Evolutionary conservation across 2,888 invertebrate genomes (phyloP), one percentile per base, ranked within the genome.

Genomic region (Tanaodytes sp.): DNA sequence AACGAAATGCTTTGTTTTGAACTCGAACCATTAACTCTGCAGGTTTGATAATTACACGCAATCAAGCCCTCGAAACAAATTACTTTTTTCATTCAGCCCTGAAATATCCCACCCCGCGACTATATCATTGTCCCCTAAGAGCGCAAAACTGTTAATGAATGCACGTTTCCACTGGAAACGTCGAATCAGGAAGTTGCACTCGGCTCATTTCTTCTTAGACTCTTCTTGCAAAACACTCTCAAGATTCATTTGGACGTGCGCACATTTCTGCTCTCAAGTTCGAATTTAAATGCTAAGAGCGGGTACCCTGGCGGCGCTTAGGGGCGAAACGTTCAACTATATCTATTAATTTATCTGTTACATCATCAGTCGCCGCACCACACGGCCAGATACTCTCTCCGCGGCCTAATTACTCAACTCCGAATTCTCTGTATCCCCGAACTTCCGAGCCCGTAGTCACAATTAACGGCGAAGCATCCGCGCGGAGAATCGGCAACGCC

Each of bases 351-450:
- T 39, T 46, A 46, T 48, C 48, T 40, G 31, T 40, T 48, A 48
- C 58, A 48, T 48, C 45, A 55, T 45, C 36, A 23, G 12, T 15
- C 43, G 11, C 36, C 20, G 40, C 33, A 42, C 42, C 15, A 20
- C 27, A 33, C n/a, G 19, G n/a, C n/a, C n/a, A 45, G 33, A 36
- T 20, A 39, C 39, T 58, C 46, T 48, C n/a, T n/a, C 58, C 31
- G 39, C 58, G 40, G 58, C 18, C 39, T 48, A 58, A 58, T 58
- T 58, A 48, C 55, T 57, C 45, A 57, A 45, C 45, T 27, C 14
- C 45, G 37, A 45, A 27, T 45, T 57, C 19, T 16, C 55, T 45
- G 37, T 45, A n/a, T n/a, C n/a, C n/a, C n/a, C n/a, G n/a, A n/a
- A n/a, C 45, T 42, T 9, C 49, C 20, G 33, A 42, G 31, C 33